Conservation (phyloP, 2,113 vertebrate genomes). For the Dolichotis patagonum region DNA sequence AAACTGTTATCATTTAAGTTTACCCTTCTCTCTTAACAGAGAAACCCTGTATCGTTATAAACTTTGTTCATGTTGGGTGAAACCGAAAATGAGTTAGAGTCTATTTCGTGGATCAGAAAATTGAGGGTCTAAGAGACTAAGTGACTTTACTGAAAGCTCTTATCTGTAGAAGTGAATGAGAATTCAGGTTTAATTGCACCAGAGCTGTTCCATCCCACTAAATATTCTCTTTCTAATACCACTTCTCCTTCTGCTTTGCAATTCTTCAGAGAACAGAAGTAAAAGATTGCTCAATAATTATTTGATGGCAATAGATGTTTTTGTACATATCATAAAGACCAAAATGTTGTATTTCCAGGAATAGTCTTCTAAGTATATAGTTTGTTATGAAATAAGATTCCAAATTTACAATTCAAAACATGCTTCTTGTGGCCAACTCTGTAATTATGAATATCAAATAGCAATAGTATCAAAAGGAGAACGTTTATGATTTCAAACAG, state of each 20-base stretch:
- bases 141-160: neutral
- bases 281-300: neutral
- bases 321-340: neutral
- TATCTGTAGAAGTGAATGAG: neutral
- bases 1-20: neutral
- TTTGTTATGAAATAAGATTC: neutral
- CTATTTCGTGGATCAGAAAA: neutral
- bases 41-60: neutral
- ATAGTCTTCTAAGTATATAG: neutral
- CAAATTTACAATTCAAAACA: neutral
- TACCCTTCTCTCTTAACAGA: neutral
- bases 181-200: constrained; percentile 5
- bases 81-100: neutral
- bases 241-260: neutral
- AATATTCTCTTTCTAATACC: neutral
- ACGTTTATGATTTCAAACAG: neutral
- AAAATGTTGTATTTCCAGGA: neutral
- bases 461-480: too few relatives aligned
- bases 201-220: neutral
- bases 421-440: neutral
- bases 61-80: neutral
- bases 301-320: neutral
- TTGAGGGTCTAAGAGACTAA: neutral
- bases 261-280: neutral
- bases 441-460: neutral